A percentile compares a stretch with the other conserved stretches of the same genome.
These are phyloP conservation scores for Vanessa atalanta DNA, from an alignment of 1,140 invertebrate genomes.

Conservation along the genomic window DNA sequence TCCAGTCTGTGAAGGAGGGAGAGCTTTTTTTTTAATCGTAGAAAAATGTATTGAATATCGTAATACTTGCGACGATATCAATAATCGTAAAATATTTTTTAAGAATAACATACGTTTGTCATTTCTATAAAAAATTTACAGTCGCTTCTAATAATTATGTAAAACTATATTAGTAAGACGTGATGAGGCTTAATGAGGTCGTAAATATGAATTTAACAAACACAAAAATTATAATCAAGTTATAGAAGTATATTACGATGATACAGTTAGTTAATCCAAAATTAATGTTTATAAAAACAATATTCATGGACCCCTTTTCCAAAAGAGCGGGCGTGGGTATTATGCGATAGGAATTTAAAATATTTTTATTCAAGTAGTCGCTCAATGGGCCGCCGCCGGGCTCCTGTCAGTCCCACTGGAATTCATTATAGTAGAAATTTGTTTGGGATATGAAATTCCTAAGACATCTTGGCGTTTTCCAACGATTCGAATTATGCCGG, in stretches of 20 bases:
- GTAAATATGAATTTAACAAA: too few species aligned
- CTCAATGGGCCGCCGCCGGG: constrained; percentile 34
- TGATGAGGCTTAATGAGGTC: neutral
- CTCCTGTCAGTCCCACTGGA: constrained; percentile 42
- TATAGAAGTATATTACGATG: neutral
- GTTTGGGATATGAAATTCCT: constrained; percentile 68
- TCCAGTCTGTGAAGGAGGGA: constrained; percentile 24
- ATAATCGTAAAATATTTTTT: too few species aligned
- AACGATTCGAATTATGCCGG: constrained; percentile 46
- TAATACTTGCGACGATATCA: neutral
- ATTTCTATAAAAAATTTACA: too few species aligned
- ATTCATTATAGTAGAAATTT: constrained; percentile 59
- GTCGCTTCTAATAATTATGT: too few species aligned
- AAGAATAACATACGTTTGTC: too few species aligned
- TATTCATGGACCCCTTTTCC: constrained; percentile 20
- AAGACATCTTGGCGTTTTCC: constrained; percentile 45
- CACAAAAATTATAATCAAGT: too few species aligned
- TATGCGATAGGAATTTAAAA: constrained; percentile 43
- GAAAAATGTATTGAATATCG: constrained; percentile 7
- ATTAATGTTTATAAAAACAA: constrained; percentile 1
- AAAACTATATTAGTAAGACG: too few species aligned
- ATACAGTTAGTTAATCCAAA: neutral
- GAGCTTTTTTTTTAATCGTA: constrained; percentile 14
- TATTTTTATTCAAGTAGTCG: constrained; percentile 41
- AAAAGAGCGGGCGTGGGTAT: constrained; percentile 10